Evolutionary conservation across 92 coral and sea anemone species (phyloP), one percentile per base, ranked within the genome.

Genomic region (Bergia sp.): DNA sequence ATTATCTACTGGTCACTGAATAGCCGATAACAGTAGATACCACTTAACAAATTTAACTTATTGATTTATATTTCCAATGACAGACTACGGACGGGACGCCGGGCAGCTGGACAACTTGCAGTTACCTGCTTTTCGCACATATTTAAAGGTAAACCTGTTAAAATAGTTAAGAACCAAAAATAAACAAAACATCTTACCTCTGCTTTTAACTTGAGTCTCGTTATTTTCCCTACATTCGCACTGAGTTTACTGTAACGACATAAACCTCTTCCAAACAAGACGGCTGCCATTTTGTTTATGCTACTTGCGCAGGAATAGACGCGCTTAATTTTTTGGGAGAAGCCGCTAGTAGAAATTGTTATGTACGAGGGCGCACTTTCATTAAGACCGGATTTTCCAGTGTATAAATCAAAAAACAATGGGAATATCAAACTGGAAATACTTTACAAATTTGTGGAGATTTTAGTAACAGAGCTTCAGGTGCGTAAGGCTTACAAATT

Each of bases 281-380:
- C 47, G 61, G 87, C 55, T 79, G 87, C 87, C 87, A 84, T 84
- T 66, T 84, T 84, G 87, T 84, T 84, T 84, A 29, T 71, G 79
- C 55, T 21, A 37, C 29, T 42, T 84, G 87, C 87, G 87, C 79
- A 47, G 79, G 21, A 29, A 21, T 16, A 4, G 49, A 29, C 15
- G 79, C 87, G 87, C 87, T 13, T 84, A 47, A 29, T n/a, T 37
- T 72, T 20, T n/a, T 71, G 71, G 71, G 87, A 29, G 78, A 45
- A 71, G 18, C 87, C 79, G 87, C 87, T 71, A 49, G 21, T 57
- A 23, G 1, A 79, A 2, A 49, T 5, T 80, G 42, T 42, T 76
- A 21, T 47, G 64, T 23, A 41, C 37, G 86, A 64, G 61, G 86
- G 86, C 86, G 42, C 86, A 36, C 47, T 5, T 18, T 67, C 58